These are phyloP conservation scores for Scleropages formosus DNA, from an alignment of 2,797 vertebrate species.

Conservation along the genomic window DNA sequence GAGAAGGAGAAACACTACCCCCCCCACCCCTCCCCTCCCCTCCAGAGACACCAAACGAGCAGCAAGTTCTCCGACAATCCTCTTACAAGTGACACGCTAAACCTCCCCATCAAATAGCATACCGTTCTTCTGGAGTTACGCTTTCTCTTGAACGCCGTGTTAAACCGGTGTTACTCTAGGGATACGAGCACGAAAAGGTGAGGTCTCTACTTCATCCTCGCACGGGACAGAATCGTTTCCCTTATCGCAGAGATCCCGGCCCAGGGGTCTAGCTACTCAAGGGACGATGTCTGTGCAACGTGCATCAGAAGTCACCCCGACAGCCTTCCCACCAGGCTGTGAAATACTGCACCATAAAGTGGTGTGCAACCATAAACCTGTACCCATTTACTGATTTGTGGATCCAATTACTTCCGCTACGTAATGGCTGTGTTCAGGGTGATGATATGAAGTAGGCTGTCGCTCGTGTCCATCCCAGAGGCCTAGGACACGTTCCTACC, in stretches of 20 bases:
- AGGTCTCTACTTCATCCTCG: slow-evolving; percentile 30
- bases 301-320: slow-evolving; percentile 57
- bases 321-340: slow-evolving; percentile 51
- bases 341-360: slow-evolving; percentile 65
- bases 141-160: no score
- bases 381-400: slow-evolving; percentile 70
- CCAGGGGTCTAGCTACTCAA: slow-evolving; percentile 38
- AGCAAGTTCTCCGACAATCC: slow-evolving; percentile 8
- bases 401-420: slow-evolving; percentile 72
- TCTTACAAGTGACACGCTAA: background rate
- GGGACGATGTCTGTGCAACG: slow-evolving; percentile 39
- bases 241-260: slow-evolving; percentile 36
- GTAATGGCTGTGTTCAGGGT: slow-evolving; percentile 70
- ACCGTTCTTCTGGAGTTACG: background rate
- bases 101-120: background rate
- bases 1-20: background rate
- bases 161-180: no score
- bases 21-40: background rate
- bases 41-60: background rate
- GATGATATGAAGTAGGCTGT: slow-evolving; percentile 63
- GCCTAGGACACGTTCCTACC: slow-evolving; percentile 21
- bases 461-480: slow-evolving; percentile 52
- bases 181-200: no score
- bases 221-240: slow-evolving; percentile 40
- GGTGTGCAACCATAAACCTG: slow-evolving; percentile 62